These are phyloP conservation scores for Muscina levida DNA, from an alignment of 2,888 invertebrate genomes.

Conservation along the genomic window DNA sequence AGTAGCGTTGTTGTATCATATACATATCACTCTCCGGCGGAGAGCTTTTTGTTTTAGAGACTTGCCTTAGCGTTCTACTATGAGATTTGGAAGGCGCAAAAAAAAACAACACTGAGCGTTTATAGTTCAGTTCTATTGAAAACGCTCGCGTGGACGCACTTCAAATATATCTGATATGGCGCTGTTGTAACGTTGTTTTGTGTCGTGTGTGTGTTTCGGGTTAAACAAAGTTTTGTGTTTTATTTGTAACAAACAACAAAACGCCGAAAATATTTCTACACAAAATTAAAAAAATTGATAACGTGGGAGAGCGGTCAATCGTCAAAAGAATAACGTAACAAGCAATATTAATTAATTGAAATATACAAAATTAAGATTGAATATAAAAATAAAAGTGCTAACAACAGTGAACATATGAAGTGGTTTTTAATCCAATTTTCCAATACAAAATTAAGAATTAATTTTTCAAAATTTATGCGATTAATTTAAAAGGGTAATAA, in stretches of 20 bases:
- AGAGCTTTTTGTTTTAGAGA: slow-evolving; percentile 3
- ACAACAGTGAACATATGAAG: slow-evolving; percentile 3
- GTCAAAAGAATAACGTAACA: not conserved
- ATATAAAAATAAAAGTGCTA: not conserved
- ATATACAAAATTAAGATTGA: too few relatives aligned
- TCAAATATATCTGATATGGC: slow-evolving; percentile 16
- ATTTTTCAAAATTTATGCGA: too few relatives aligned
- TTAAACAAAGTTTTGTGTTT: not conserved
- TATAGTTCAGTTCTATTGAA: slow-evolving; percentile 48
- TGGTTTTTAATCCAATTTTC: too few relatives aligned
- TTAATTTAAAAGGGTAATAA: too few relatives aligned
- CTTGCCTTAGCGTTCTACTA: slow-evolving; percentile 9
- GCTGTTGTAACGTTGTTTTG: not conserved
- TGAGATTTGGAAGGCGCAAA: not conserved
- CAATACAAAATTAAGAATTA: too few relatives aligned
- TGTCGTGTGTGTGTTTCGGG: not conserved
- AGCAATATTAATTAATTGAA: slow-evolving; percentile 24
- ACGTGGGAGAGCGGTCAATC: slow-evolving; percentile 23
- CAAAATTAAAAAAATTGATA: slow-evolving; percentile 38
- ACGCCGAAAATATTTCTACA: too few relatives aligned
- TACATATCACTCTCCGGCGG: slow-evolving; percentile 7
- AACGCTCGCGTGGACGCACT: slow-evolving; percentile 57
- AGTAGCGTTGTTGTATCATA: not conserved
- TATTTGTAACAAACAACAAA: too few relatives aligned
- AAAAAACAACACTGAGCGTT: slow-evolving; percentile 37